Percentiles rank a stretch among this genome's conserved stretches.
Conservation (phyloP, 2,113 vertebrate species). For the Probosciger aterrimus region DNA sequence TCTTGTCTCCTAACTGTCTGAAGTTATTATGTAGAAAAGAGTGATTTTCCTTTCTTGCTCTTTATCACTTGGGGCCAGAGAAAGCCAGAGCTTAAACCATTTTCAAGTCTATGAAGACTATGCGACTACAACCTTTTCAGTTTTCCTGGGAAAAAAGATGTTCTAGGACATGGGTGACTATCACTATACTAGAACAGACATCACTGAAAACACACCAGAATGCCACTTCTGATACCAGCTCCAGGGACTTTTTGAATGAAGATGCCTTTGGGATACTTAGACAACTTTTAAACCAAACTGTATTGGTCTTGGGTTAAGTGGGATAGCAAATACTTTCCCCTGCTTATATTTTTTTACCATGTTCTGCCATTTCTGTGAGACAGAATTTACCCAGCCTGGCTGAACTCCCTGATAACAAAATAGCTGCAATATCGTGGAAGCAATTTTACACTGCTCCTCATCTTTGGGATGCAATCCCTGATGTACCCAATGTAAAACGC, state of each 20-base stretch:
- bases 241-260: neutral
- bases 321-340: neutral
- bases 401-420: neutral
- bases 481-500: neutral
- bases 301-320: neutral
- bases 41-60: neutral
- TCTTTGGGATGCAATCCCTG: neutral
- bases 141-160: neutral
- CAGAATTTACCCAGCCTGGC: neutral
- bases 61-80: neutral
- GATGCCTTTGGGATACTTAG: neutral
- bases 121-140: neutral
- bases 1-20: neutral
- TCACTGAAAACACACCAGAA: neutral
- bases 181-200: neutral
- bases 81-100: neutral
- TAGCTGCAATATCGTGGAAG: neutral
- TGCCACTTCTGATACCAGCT: neutral
- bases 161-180: neutral
- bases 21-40: neutral
- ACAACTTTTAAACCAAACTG: neutral
- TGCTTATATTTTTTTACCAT: neutral
- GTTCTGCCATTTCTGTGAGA: neutral
- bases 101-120: neutral
- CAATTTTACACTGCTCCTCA: neutral